Base-by-base conservation (phyloP, 2,888 invertebrate species). In the Nemotelus nigrinus region DNA sequence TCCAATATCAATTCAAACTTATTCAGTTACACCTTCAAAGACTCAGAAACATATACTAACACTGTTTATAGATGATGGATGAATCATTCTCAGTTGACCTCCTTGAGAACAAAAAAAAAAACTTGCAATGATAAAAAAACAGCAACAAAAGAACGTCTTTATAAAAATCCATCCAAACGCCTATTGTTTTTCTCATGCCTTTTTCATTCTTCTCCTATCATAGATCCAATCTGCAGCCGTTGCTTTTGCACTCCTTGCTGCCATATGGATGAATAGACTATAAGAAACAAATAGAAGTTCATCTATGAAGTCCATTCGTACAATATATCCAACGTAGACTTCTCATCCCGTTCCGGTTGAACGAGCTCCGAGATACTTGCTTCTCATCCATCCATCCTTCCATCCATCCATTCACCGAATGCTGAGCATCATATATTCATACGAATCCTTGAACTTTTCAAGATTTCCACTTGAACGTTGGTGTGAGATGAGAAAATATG, bases 391-490 rank as follows among this genome's bases (percentile, higher is more conserved):
- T 55, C 70, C 55, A 53, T 55, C 70, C 70, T 55, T 70, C n/a
- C 70, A 70, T 70, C 70, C 43, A 47, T 70, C 70, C 70, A 70
- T 70, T 53, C 70, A 70, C 5, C 43, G 70, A 70, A 70, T 55
- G 70, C 70, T 70, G 47, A 70, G 55, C 70, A 70, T 53, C 70
- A 70, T 70, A 25, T 25, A 70, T 70, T 70, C 70, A 70, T 70
- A 55, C 8, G 43, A 70, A 55, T 70, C 70, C 70, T 70, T 70
- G 70, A 70, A 70, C 70, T 70, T 70, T 70, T 70, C 70, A 55
- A 70, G 70, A 70, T 53, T 70, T 70, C 55, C 70, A 70, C 70
- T 70, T 70, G 70, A 70, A 70, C 70, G 70, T 55, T 70, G 63
- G n/a, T 25, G 25, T 25, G 25, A 8, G 10, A 25, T 57, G 47